Evolutionary conservation across 2,888 invertebrate genomes (phyloP).

Genomic region (Apodemia duryi): DNA sequence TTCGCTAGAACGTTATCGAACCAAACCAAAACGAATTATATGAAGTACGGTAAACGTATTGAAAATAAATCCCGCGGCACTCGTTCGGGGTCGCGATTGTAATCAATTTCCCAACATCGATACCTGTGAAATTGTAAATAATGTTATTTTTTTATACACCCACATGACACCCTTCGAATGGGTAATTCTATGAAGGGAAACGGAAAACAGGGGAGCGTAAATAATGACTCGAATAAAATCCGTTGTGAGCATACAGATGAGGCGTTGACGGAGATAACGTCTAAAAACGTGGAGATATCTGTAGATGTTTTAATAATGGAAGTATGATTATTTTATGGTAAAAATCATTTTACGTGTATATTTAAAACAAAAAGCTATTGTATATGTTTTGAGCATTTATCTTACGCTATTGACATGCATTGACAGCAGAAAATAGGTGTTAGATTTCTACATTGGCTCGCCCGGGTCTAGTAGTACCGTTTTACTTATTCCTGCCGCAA

Average conservation of each 20-base stretch:
- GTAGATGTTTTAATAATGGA: slow-evolving; percentile 12
- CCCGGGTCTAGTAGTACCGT: too few species aligned
- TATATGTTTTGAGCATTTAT: too few species aligned
- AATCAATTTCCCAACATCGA: slow-evolving; percentile 17
- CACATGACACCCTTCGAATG: slow-evolving; percentile 11
- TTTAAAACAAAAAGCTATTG: too few species aligned
- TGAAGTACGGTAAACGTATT: slow-evolving; percentile 18
- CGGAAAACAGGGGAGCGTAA: slow-evolving; percentile 24
- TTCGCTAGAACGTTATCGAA: slow-evolving; percentile 26
- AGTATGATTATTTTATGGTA: not conserved
- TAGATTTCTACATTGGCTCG: too few species aligned
- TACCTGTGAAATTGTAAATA: slow-evolving; percentile 16
- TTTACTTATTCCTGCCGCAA: too few species aligned
- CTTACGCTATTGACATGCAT: too few species aligned
- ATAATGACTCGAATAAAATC: slow-evolving; percentile 32
- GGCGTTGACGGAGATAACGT: slow-evolving; percentile 23
- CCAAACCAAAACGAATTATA: slow-evolving; percentile 26
- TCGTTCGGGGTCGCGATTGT: slow-evolving; percentile 15
- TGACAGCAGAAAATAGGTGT: too few species aligned
- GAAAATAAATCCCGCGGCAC: slow-evolving; percentile 17
- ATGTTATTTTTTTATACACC: slow-evolving; percentile 12
- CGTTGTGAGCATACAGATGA: slow-evolving; percentile 36
- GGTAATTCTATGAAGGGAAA: slow-evolving; percentile 17
- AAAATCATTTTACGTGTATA: slow-evolving; percentile 11
- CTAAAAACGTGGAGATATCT: slow-evolving; percentile 2